Base-by-base conservation (phyloP, 2,113 vertebrate species). In the Otocyon megalotis region DNA sequence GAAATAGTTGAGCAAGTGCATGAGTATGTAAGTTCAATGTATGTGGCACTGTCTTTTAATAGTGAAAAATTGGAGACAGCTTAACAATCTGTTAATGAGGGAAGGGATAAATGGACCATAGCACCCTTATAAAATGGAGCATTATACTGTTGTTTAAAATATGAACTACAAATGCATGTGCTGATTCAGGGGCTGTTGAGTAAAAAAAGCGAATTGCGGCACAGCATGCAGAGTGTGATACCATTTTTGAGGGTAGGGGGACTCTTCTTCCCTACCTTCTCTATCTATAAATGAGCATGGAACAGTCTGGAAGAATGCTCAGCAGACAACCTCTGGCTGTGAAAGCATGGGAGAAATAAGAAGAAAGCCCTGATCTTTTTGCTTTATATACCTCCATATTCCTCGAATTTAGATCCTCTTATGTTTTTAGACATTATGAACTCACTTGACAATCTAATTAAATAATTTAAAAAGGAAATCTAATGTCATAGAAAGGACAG, bases 391-490 rank as follows among this genome's bases (percentile, higher is more conserved):
- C 48, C 17, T 90, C 32, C 16, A 9, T 56, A 30, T 82, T 76
- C 26, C 91, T 85, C 90, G 87, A 88, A 72, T 90, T 89, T 84
- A 94, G 90, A 77, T 93, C 71, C 37, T 88, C 65, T 87, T 79
- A 53, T 77, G 53, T 81, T 96, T 82, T 72, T 35, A 71, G 84
- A 97, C 10, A 63, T 10, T n/a, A 35, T 56, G 87, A 65, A 35
- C 92, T 92, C 80, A 91, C 30, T 62, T 89, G 69, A 67, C 26
- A 92, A 77, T 30, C 37, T 35, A 17, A 71, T 50, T 94, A 88
- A 95, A 65, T 90, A 86, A 74, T 96, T 97, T 74, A 79, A 82
- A 94, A 95, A 92, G 74, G 50, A 95, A 93, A 96, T 86, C 43
- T 90, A 43, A 63, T 37, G 35, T 37, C 77, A 28, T 30, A 35